Percentiles rank a stretch among this genome's conserved stretches.
Evolutionary conservation across 2,888 invertebrate species (phyloP).

Genomic region (Euzophera pinguis): DNA sequence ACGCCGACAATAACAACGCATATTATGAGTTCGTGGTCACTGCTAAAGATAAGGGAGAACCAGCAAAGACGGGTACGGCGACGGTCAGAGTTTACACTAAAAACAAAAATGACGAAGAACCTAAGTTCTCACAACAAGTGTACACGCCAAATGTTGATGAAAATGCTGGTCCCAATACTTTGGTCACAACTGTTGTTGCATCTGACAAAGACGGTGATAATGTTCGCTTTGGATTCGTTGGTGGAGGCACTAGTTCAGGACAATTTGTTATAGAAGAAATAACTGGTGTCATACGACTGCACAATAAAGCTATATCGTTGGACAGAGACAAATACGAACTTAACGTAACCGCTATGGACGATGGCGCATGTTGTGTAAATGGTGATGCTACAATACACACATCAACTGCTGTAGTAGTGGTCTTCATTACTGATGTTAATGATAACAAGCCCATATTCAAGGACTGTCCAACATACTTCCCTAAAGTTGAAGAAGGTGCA

Average conservation of each 20-base stretch:
- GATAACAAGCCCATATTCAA: conserved; percentile 98
- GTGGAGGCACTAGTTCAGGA: conserved; percentile 93
- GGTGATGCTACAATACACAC: conserved; percentile 94
- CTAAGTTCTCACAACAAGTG: conserved; percentile 97
- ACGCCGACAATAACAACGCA: conserved; percentile 97
- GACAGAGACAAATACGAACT: conserved; percentile 97
- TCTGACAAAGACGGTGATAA: conserved; percentile 99
- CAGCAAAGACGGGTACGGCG: conserved; percentile 94
- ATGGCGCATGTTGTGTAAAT: conserved; percentile 97
- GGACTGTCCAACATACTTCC: conserved; percentile 94
- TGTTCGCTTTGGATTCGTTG: conserved; percentile 94
- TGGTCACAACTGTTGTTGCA: conserved; percentile 97
- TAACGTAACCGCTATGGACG: conserved; percentile 98
- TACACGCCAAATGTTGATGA: conserved; percentile 98
- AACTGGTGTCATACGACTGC: conserved; percentile 94
- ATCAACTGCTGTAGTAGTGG: conserved; percentile 96
- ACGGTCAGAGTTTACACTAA: conserved; percentile 98
- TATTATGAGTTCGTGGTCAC: conserved; percentile 97
- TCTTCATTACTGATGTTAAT: conserved; percentile 98
- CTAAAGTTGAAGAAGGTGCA: conserved; percentile 96
- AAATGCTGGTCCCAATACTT: conserved; percentile 95
- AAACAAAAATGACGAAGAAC: conserved; percentile 98
- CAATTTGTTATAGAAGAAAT: conserved; percentile 97
- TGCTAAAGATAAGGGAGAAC: conserved; percentile 96
- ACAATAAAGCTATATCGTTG: conserved; percentile 90